Evolutionary conservation across 35 echinoderm and acorn worm genomes (phyloP), one percentile per base, ranked within the genome.

Genomic region (Lytechinus variegatus): DNA sequence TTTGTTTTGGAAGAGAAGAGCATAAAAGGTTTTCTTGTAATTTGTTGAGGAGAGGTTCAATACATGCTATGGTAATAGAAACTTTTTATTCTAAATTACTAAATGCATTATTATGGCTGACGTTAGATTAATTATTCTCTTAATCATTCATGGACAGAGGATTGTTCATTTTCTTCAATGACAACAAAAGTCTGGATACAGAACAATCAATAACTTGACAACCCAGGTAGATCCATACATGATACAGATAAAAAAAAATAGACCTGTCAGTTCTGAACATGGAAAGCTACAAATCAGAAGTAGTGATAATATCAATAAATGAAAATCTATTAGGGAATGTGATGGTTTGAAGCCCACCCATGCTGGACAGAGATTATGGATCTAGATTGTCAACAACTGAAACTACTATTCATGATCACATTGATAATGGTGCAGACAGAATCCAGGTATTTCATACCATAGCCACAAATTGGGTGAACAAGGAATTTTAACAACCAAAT

Each of bases 401-500:
- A 79, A 79, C 66, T 79, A 79, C 19, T 5, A 79, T n/a, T n/a
- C 66, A 79, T 79, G 66, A 79, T 79, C 66, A 79, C 14, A 16
- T 79, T 4, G 66, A 79, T 79, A 79, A 79, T 6, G 66, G 66
- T 7, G 19, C 14, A 16, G 66, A 79, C 19, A 21, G 61, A 71
- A 24, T 24, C 5, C 5, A 24, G 61, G 24, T 71, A 71, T 71
- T 71, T 89, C 87, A 89, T 89, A 51, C 87, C 87, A n/a, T 28
- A 90, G 52, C 52, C 28, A 54, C 28, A 90, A 52, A 52, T 90
- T 90, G 28, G 88, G 16, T 54, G 52, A 90, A 90, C 16, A 12
- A 52, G 28, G 88, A 90, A 90, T 90, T 90, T 90, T 90, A 90
- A 90, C 88, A 90, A 90, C 88, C 88, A 90, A 90, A 90, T 90